Evolutionary conservation across 2,888 invertebrate genomes (phyloP).

Genomic region (Neoascia interrupta): DNA sequence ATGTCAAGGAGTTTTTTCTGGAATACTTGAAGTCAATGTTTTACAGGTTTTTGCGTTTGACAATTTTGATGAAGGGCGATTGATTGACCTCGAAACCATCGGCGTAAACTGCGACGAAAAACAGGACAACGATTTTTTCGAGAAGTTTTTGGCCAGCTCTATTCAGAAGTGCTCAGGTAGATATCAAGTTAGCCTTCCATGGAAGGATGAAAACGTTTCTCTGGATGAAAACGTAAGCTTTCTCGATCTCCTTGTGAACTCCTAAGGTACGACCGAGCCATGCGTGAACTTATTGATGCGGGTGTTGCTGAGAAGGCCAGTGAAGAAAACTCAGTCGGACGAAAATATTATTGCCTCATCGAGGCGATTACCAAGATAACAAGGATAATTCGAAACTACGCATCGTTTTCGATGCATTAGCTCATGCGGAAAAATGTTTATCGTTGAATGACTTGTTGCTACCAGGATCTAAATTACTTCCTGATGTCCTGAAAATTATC

Average conservation of each 20-base stretch:
- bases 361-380: constrained; percentile 10
- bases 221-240: not conserved
- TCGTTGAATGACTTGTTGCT: not conserved
- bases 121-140: not conserved
- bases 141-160: not conserved
- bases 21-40: not conserved
- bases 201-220: not conserved
- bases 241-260: not conserved
- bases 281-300: constrained; percentile 4
- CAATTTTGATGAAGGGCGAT: not conserved
- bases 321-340: not conserved
- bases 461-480: not conserved
- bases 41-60: not conserved
- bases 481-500: constrained; percentile 2
- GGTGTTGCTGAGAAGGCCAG: constrained; percentile 6
- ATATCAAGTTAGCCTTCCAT: constrained; percentile 5
- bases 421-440: not conserved
- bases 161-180: not conserved
- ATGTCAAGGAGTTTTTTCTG: not conserved
- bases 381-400: constrained; percentile 7
- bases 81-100: constrained; percentile 2
- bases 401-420: not conserved
- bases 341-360: constrained; percentile 19
- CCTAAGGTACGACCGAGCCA: constrained; percentile 5
- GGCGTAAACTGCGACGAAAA: constrained; percentile 1